phyloP scores from a whole-genome alignment of 2,888 invertebrate species.

The Erebia epiphron region DNA sequence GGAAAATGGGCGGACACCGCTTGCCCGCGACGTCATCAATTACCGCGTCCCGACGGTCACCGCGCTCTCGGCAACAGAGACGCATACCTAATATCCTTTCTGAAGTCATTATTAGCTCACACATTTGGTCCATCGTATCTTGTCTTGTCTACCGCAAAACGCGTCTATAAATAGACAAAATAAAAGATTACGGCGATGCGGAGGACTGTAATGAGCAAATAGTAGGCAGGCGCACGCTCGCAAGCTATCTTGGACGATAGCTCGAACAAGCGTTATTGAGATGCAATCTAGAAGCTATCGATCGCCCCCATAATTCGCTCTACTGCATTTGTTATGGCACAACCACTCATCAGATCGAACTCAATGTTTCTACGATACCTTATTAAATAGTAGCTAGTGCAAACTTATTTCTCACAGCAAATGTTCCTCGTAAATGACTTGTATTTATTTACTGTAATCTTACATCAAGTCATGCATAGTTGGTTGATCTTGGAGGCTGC shows the following conservation, averaged over 20 bases:
- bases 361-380: conserved; percentile 71
- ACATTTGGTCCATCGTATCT: conserved; percentile 45
- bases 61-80: conserved; percentile 58
- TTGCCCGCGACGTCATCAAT: conserved; percentile 82
- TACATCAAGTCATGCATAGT: neutral
- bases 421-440: conserved; percentile 25
- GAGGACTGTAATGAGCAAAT: conserved; percentile 66
- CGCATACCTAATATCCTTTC: conserved; percentile 72
- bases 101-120: conserved; percentile 60
- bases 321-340: conserved; percentile 71
- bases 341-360: conserved; percentile 74
- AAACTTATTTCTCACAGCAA: conserved; percentile 31
- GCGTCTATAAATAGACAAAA: conserved; percentile 35
- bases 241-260: conserved; percentile 67
- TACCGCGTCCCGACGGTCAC: conserved; percentile 79
- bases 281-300: conserved; percentile 79
- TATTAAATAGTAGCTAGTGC: conserved; percentile 74
- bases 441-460: neutral
- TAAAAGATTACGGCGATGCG: conserved; percentile 52
- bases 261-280: conserved; percentile 76
- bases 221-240: conserved; percentile 63
- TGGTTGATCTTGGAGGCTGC: neutral
- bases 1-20: conserved; percentile 83
- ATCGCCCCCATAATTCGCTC: conserved; percentile 75
- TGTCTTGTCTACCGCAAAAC: conserved; percentile 36